These are phyloP conservation scores for Drosophila sechellia DNA, from an alignment of 1,140 invertebrate species.

Conservation along the genomic window DNA sequence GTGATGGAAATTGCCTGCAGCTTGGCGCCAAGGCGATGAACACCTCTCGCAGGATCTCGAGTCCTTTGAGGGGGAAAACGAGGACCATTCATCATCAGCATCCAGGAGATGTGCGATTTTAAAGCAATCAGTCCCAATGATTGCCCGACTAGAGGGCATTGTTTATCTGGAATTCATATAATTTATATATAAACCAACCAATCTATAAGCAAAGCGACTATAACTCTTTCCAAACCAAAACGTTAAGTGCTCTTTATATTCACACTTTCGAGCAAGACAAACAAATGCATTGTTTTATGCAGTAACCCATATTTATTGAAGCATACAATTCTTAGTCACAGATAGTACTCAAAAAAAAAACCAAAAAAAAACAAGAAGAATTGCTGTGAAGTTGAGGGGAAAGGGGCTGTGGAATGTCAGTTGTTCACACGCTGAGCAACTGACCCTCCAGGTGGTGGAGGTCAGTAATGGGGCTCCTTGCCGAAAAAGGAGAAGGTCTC, in stretches of 20 bases:
- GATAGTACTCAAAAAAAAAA: constrained; percentile 1
- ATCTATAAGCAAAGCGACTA: no score
- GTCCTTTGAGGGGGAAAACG: constrained; percentile 5
- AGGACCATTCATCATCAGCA: constrained; percentile 25
- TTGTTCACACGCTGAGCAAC: background rate
- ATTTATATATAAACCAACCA: no score
- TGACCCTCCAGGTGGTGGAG: background rate
- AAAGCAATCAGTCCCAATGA: constrained; percentile 26
- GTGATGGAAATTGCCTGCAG: constrained; percentile 74
- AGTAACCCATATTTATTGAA: constrained; percentile 59
- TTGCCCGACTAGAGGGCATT: background rate
- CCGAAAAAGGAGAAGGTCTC: constrained; percentile 81
- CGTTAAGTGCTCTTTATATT: background rate
- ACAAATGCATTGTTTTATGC: constrained; percentile 6
- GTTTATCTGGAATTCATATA: background rate
- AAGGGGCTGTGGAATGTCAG: background rate
- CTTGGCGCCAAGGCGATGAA: constrained; percentile 56
- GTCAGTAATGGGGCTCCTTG: constrained; percentile 52
- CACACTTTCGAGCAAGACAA: background rate
- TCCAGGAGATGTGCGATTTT: constrained; percentile 11
- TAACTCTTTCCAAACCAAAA: no score
- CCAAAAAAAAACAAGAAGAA: background rate
- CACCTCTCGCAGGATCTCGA: constrained; percentile 16
- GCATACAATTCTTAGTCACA: constrained; percentile 44
- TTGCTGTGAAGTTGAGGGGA: no score